A percentile compares a stretch with the other conserved stretches of the same genome.
phyloP scores from a whole-genome alignment of 2,888 invertebrate genomes.

The Cyaniris semiargus region DNA sequence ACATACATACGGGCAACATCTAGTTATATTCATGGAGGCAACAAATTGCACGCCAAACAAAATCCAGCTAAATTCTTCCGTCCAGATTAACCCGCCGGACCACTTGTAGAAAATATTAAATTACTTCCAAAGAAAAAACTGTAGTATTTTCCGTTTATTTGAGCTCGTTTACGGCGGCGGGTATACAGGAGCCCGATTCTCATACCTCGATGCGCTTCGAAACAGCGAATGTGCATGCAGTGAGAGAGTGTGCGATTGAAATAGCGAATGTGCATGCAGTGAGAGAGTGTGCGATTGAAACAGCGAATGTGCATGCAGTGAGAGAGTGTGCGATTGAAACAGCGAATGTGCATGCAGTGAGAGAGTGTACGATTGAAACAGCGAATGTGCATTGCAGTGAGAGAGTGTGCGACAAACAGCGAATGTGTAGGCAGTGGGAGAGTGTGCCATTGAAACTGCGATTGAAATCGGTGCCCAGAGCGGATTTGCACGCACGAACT shows the following conservation, averaged over 20 bases:
- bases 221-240: neutral
- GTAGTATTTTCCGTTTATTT: conserved; percentile 5
- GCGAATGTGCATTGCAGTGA: neutral
- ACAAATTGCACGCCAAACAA: neutral
- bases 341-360: neutral
- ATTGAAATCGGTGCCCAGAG: neutral
- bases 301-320: no score
- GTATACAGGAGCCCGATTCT: neutral
- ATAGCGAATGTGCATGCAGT: neutral
- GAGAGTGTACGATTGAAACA: neutral
- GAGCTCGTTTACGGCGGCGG: neutral
- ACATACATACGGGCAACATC: no score
- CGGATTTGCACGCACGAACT: conserved; percentile 21
- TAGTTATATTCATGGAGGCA: neutral
- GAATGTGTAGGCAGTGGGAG: neutral
- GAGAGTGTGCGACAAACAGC: neutral
- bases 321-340: neutral
- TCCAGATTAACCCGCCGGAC: conserved; percentile 5
- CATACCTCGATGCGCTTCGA: neutral
- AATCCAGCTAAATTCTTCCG: conserved; percentile 11
- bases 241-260: neutral
- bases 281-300: neutral
- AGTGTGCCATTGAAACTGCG: no score
- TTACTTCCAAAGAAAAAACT: conserved; percentile 19
- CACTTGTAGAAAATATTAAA: conserved; percentile 17